These are phyloP conservation scores for Pangasius mekongensis DNA, from an alignment of 2,797 vertebrate genomes.

Conservation along the genomic window DNA sequence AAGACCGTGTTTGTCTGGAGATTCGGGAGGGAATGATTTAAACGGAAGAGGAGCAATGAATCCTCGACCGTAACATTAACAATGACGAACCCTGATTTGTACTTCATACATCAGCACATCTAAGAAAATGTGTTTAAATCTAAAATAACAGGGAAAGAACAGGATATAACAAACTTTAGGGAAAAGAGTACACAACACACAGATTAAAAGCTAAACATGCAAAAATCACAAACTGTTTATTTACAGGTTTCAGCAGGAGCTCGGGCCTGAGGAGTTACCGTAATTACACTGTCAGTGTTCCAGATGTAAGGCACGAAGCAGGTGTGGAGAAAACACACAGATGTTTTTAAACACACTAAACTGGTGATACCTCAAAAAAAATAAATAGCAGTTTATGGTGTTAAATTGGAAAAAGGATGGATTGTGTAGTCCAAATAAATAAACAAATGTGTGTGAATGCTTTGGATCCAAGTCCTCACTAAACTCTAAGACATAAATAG, in stretches of 20 bases:
- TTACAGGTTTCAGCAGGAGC: constrained; percentile 40
- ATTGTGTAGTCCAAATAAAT: background rate
- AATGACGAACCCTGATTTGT: background rate
- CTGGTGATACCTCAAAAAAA: background rate
- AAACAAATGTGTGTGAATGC: background rate
- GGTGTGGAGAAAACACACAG: background rate
- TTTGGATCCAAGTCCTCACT: background rate
- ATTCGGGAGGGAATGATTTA: background rate
- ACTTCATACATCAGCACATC: background rate
- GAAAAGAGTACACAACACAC: background rate
- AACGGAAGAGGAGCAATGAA: background rate
- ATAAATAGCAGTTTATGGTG: constrained; percentile 27
- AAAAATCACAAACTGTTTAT: constrained; percentile 32
- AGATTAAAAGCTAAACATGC: background rate
- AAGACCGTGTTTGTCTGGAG: background rate
- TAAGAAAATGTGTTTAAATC: background rate
- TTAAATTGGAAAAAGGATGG: background rate
- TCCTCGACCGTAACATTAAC: background rate
- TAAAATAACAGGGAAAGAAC: background rate
- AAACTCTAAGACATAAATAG: background rate
- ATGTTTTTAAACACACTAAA: background rate
- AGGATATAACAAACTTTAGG: background rate
- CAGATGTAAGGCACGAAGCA: constrained; percentile 47
- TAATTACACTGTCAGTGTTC: background rate
- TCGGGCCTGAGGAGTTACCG: constrained; percentile 19